A percentile compares a stretch with the other conserved stretches of the same genome.
phyloP scores from a whole-genome alignment of 1,140 invertebrate species.

The Elymnias hypermnestra region DNA sequence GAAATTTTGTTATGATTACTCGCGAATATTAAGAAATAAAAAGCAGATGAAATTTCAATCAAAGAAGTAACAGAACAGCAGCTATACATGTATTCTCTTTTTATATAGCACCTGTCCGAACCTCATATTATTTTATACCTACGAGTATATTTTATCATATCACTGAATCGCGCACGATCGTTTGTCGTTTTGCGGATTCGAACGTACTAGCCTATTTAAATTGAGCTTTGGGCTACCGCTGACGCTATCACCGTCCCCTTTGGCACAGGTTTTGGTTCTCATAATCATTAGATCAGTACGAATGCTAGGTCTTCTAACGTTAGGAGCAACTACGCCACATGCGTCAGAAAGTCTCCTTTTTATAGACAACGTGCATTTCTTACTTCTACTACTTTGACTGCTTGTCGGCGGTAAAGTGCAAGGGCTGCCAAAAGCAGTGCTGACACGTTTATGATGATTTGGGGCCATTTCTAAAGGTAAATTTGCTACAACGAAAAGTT shows the following conservation, averaged over 20 bases:
- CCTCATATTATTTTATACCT: slow-evolving; percentile 10
- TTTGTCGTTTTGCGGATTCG: slow-evolving; percentile 57
- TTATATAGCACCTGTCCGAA: slow-evolving; percentile 19
- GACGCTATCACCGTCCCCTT: slow-evolving; percentile 77
- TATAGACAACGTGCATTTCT: slow-evolving; percentile 86
- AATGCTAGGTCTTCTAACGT: slow-evolving; percentile 88
- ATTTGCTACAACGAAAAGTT: slow-evolving; percentile 87
- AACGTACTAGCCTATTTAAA: slow-evolving; percentile 63
- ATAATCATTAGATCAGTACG: slow-evolving; percentile 90
- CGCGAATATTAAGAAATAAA: too few species aligned
- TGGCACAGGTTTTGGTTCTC: slow-evolving; percentile 85
- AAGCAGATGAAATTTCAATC: too few species aligned
- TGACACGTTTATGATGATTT: slow-evolving; percentile 86
- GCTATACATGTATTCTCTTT: too few species aligned
- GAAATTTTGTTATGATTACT: too few species aligned
- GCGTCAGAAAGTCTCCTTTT: slow-evolving; percentile 88
- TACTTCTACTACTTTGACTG: slow-evolving; percentile 79
- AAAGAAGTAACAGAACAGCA: too few species aligned
- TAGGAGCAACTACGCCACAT: slow-evolving; percentile 89
- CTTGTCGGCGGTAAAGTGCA: slow-evolving; percentile 81
- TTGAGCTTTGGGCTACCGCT: slow-evolving; percentile 70
- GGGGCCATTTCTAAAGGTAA: slow-evolving; percentile 92
- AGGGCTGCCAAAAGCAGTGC: slow-evolving; percentile 82
- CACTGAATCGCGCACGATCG: slow-evolving; percentile 64
- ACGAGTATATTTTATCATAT: slow-evolving; percentile 25